A percentile compares a stretch with the other conserved stretches of the same genome.
These are phyloP conservation scores for Phania funesta DNA, from an alignment of 2,888 invertebrate genomes.

Conservation along the genomic window DNA sequence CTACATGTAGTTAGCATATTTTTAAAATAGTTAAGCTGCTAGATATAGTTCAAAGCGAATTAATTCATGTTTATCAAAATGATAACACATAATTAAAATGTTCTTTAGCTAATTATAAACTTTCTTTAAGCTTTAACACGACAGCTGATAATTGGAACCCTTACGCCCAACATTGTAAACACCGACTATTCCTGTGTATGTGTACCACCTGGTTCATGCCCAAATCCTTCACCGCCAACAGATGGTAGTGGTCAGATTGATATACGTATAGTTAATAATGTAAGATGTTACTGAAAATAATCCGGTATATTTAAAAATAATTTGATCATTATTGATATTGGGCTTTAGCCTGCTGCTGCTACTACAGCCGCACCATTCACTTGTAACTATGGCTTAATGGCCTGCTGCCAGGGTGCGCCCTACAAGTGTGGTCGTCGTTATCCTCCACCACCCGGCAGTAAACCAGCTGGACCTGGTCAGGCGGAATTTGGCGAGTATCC, in stretches of 20 bases:
- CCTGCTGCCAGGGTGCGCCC: constrained; percentile 76
- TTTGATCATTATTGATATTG: background rate
- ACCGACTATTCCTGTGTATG: constrained; percentile 75
- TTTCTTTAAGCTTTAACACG: constrained; percentile 71
- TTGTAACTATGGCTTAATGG: constrained; percentile 74
- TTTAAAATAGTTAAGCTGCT: too few relatives aligned
- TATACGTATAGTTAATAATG: constrained; percentile 83
- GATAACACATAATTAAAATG: too few relatives aligned
- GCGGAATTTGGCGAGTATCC: constrained; percentile 87
- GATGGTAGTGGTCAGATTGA: constrained; percentile 83
- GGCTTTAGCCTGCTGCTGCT: constrained; percentile 65
- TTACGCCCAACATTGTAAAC: constrained; percentile 69
- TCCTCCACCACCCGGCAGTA: constrained; percentile 77
- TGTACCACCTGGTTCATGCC: constrained; percentile 78
- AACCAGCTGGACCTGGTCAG: constrained; percentile 81
- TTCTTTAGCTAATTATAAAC: background rate
- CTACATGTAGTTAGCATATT: too few relatives aligned
- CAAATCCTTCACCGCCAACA: constrained; percentile 74
- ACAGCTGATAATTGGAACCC: constrained; percentile 73
- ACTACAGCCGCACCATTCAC: constrained; percentile 66
- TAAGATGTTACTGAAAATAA: constrained; percentile 77
- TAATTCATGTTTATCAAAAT: too few relatives aligned
- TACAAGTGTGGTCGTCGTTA: constrained; percentile 78
- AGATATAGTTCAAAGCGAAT: too few relatives aligned
- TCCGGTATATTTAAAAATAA: background rate